Evolutionary conservation across 2,113 vertebrate species (phyloP).

Genomic region (Dicaeum eximium): DNA sequence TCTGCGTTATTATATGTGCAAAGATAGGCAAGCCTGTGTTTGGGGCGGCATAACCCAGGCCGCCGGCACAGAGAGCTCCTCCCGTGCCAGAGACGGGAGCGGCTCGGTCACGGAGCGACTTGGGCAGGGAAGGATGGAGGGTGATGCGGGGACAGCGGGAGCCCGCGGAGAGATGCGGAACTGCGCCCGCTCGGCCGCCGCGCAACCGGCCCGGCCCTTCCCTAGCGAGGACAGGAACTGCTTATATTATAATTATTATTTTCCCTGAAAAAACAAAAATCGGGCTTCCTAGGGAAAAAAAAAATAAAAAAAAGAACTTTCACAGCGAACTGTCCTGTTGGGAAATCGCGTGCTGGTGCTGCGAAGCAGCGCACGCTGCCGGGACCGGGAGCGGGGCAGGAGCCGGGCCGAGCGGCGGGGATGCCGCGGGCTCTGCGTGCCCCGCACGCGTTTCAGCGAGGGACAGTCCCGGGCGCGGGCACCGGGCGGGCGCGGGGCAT

Average conservation of each 20-base stretch:
- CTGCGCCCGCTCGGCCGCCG: background rate
- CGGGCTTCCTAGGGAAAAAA: background rate
- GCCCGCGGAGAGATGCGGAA: background rate
- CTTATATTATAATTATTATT: background rate
- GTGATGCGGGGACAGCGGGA: background rate
- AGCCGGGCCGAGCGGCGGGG: background rate
- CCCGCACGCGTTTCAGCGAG: background rate
- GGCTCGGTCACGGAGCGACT: background rate
- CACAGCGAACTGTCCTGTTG: background rate
- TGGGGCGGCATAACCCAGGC: background rate
- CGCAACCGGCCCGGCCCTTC: background rate
- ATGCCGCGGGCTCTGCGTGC: background rate
- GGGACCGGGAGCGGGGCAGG: background rate
- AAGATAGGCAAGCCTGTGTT: background rate
- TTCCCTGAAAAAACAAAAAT: background rate
- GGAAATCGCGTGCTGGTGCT: background rate
- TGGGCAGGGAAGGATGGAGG: background rate
- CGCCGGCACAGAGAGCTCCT: background rate
- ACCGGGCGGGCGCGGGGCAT: background rate
- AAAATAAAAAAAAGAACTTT: background rate
- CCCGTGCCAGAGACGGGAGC: background rate
- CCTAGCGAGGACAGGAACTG: background rate
- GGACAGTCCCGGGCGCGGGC: background rate
- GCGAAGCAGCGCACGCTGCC: background rate
- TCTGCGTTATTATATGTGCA: accelerated